Percentiles rank a stretch among this genome's conserved stretches.
phyloP scores from a whole-genome alignment of 2,113 vertebrate species.

The Epinephelus cyanopodus region DNA sequence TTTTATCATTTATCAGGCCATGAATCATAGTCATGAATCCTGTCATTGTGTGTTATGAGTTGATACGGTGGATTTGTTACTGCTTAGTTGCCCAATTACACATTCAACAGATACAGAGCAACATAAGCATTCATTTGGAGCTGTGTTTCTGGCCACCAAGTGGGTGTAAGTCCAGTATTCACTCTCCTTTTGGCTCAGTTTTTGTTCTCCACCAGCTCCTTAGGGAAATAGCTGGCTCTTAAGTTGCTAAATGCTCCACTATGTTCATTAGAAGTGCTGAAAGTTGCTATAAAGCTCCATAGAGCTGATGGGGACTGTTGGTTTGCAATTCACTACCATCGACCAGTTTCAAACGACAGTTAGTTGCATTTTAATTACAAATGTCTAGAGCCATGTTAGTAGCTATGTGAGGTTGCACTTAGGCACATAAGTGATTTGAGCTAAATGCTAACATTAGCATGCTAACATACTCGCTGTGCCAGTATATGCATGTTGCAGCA shows the following conservation, averaged over 20 bases:
- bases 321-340: background rate
- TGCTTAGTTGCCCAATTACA: background rate
- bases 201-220: background rate
- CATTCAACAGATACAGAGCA: background rate
- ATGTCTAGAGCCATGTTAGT: background rate
- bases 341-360: too few species aligned
- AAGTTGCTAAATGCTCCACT: too few species aligned
- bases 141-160: background rate
- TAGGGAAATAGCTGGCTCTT: too few species aligned
- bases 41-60: background rate
- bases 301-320: too few species aligned
- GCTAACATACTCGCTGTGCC: background rate
- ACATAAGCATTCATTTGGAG: conserved; percentile 4
- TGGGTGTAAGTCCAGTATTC: background rate
- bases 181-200: background rate
- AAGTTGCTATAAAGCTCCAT: too few species aligned
- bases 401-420: background rate
- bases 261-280: too few species aligned
- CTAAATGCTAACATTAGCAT: background rate
- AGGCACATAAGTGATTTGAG: too few species aligned
- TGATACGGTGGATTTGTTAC: background rate
- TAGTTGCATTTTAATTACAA: background rate
- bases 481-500: too few species aligned
- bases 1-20: too few species aligned
- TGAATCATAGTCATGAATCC: too few species aligned